Percentiles rank a stretch among this genome's conserved stretches.
Conservation (phyloP, 30 jellyfish, hydroid and myxozoan genomes). For the Chrysaora quinquecirrha region DNA sequence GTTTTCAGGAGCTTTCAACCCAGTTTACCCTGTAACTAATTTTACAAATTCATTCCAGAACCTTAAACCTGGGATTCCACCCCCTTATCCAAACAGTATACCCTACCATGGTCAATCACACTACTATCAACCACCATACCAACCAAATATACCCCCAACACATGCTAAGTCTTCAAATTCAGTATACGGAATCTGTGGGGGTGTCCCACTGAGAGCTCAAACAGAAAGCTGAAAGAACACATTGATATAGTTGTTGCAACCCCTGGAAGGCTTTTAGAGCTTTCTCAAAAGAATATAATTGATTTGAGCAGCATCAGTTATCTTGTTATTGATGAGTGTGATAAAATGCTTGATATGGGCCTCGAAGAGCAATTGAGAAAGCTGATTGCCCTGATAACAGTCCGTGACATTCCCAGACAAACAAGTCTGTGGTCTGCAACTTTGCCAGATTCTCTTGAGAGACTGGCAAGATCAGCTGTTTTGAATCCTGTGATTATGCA, state of each 20-base stretch:
- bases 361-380: constrained; percentile 82
- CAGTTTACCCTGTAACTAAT: no score
- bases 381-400: constrained; percentile 52
- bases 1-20: no score
- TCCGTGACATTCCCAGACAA: constrained; percentile 53
- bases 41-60: no score
- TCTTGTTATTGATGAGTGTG: constrained; percentile 96
- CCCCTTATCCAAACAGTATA: no score
- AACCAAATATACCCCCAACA: no score
- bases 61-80: no score
- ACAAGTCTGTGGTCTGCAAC: constrained; percentile 97
- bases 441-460: constrained; percentile 79
- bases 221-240: constrained; percentile 16
- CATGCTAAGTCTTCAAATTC: no score
- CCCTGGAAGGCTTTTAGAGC: constrained; percentile 93
- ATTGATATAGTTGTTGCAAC: constrained; percentile 81
- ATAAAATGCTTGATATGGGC: constrained; percentile 93
- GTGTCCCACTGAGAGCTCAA: constrained; percentile 67
- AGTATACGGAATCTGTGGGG: constrained; percentile 85
- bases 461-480: constrained; percentile 93
- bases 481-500: constrained; percentile 69
- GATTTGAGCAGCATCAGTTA: constrained; percentile 29
- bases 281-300: constrained; percentile 45
- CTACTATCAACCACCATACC: no score
- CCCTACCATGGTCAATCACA: no score